Evolutionary conservation across 2,113 vertebrate species (phyloP), one percentile per base, ranked within the genome.

Genomic region (Nannospalax galili): DNA sequence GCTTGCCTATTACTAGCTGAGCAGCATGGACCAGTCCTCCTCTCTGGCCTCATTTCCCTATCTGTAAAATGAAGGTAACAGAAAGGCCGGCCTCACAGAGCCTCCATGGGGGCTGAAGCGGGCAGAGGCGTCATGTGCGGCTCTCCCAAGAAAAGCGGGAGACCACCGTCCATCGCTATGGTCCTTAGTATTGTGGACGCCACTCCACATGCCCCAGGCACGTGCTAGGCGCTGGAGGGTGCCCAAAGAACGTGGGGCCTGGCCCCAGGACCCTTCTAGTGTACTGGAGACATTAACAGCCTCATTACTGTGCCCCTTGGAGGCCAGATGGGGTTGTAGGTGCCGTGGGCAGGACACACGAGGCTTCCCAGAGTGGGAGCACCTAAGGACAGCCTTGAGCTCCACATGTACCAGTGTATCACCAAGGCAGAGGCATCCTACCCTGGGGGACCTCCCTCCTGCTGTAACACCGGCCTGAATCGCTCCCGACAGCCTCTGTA

Each of bases 41-140:
- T n/a, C 60, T 22, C 56, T 40, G 2, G 42, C 17, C 22, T 32
- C 32, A 48, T 35, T 15, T 82, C 52, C 70, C 11, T 32, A 10
- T 88, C 92, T 87, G 28, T 74, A 15, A 48, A 56, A 45, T 0
- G 10, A 32, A 48, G 56, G 14, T 4, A 1, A 14, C 4, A 5
- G 5, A 10, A 35, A 35, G n/a, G 26, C 9, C 26, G 37, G 24
- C 14, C 72, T 28, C 58, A 64, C 40, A 22, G 30, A 80, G 78
- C 52, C n/a, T 22, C 64, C 2, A 0, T 52, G 48, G 11, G 48
- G 48, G 48, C n/a, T 52, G 48, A 6, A 0, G 42, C 2, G 52
- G 26, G 7, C 0, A 0, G 26, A 40, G 37, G 7, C 0, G 2
- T 0, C 1, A 2, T 4, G 1, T 28, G 70, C 5, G 6, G 7